These are phyloP conservation scores for Saxidomus purpurata DNA, from an alignment of 1,140 invertebrate genomes.

Conservation along the genomic window DNA sequence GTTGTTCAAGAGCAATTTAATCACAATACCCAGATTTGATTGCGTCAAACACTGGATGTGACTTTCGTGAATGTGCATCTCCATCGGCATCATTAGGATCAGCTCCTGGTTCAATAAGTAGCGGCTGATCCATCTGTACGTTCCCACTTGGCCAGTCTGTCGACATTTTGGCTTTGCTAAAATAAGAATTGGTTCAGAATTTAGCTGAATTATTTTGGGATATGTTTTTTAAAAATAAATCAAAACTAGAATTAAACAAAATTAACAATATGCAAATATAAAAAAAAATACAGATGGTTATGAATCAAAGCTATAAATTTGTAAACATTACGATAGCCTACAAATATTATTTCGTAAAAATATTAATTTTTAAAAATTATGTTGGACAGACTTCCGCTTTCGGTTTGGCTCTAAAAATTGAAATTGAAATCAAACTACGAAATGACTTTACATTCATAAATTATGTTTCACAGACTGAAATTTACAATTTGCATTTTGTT, in stretches of 20 bases:
- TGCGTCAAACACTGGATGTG: conserved; percentile 81
- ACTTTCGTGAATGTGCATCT: conserved; percentile 56
- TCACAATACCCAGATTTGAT: conserved; percentile 82
- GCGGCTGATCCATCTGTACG: background rate
- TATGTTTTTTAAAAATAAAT: too few species aligned
- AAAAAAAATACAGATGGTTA: too few species aligned
- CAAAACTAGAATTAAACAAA: too few species aligned
- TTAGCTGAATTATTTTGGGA: background rate
- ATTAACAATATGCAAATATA: too few species aligned
- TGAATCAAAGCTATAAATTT: too few species aligned
- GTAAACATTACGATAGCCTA: too few species aligned
- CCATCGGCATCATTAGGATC: conserved; percentile 15
- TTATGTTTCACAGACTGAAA: too few species aligned
- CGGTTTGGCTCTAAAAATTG: background rate
- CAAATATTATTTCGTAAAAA: too few species aligned
- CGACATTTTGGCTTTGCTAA: conserved; percentile 45
- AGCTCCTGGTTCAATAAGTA: conserved; percentile 41
- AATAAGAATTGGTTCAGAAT: background rate
- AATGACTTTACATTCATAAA: background rate
- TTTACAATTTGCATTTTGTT: background rate
- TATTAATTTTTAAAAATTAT: too few species aligned
- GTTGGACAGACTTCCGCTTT: conserved; percentile 17
- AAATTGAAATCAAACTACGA: background rate
- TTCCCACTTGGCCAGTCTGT: background rate
- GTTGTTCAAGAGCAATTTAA: too few species aligned